Evolutionary conservation across 2,888 invertebrate species (phyloP), one percentile per base, ranked within the genome.

Genomic region (Tuberolachnus salignus): DNA sequence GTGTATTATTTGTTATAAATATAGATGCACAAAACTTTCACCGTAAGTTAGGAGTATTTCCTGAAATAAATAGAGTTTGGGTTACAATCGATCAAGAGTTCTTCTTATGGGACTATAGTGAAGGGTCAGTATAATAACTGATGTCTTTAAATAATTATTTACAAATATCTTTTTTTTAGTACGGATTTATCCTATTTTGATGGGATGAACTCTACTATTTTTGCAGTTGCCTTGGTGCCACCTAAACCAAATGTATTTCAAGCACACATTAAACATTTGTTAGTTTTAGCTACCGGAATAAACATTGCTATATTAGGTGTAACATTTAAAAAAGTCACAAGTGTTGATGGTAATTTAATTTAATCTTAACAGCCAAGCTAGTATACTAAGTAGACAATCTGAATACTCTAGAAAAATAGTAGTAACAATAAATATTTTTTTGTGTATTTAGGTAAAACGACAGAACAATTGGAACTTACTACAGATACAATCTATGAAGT

Each of bases 91-190:
- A 99, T 85, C 97, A 95, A 83, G 97, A 98, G 87, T 93, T 99
- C 83, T 99, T 97, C 87, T 91, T 98, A 53, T 99, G 99, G 99
- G 94, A 96, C 42, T 98, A 96, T 87, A 96, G 97, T 86, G 93
- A 95, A 86, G 94, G 91, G 89, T 89, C 6, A 84, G 84, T 85
- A 19, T 83, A 49, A 9, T 64, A 3, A n/a, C 26, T 42, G 19
- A 42, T 19, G 3, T 55, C 63, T 80, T 51, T 70, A 21, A 49
- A 55, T 67, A 74, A 71, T 72, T 55, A 61, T 34, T 66, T 57
- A 14, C 13, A 80, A 57, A 23, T 59, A 67, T 70, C 66, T 51
- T 13, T 44, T 64, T 70, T 51, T 73, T 83, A 91, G 95, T 70
- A 90, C 92, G 81, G 98, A 99, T 88, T 91, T 98, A 42, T 97